Evolutionary conservation across 2,888 invertebrate species (phyloP), one percentile per base, ranked within the genome.

Genomic region (Caenorhabditis becei): DNA sequence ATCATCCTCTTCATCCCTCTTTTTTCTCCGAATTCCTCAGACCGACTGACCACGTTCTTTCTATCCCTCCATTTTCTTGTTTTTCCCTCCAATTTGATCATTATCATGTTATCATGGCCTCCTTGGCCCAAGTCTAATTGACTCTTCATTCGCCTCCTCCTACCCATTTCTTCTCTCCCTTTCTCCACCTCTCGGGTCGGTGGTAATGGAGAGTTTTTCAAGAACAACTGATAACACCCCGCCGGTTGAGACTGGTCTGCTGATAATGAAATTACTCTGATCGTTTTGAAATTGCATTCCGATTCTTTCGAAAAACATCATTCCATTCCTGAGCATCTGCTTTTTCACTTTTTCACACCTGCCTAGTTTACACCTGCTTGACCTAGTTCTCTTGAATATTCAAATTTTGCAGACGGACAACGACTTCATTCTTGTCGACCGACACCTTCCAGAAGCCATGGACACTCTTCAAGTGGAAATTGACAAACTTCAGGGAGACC

Each of bases 401-500:
- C 10, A 54, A 59, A 54, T 41, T 24, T 32, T 69, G 62, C 44
- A 77, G 77, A 77, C 77, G 16, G 69, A 77, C 77, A 70, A 49
- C 65, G 70, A 62, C 35, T 56, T 67, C 41, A 70, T 80, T 65
- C 74, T 80, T 28, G 80, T 74, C 26, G 79, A 72, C 32, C 58
- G 63, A 56, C 54, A 54, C 26, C 4, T 62, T 35, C 69, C 69
- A n/a, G 56, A 37, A 49, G 59, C n/a, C 7, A 80, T 80, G 80
- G 75, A 80, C 23, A 75, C 20, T 41, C 72, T 80, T 62, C 63
- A 77, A 62, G 54, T 49, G 10, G 71, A 80, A 58, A 80, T 72
- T 32, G 75, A 70, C 8, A 58, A 49, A 7, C 66, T 80, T 24
- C 63, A 67, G 20, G 24, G 49, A 3, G 65, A 80, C n/a, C 18